Evolutionary conservation across 2,113 vertebrate species (phyloP).

Genomic region (Morone chrysops): DNA sequence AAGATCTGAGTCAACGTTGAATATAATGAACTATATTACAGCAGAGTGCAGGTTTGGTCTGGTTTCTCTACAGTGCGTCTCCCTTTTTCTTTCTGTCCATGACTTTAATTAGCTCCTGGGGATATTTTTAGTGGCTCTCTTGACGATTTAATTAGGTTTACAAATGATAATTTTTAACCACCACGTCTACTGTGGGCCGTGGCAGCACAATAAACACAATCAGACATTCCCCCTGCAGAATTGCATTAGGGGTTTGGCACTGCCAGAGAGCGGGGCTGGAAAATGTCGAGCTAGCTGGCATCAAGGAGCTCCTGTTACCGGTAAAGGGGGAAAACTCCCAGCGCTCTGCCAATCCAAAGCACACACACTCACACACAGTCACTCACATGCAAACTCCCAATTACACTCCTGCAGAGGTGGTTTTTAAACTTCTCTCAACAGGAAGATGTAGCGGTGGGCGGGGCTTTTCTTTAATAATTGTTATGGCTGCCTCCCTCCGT

Average conservation of each 20-base stretch:
- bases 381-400: slow-evolving; percentile 47
- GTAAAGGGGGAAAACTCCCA: slow-evolving; percentile 60
- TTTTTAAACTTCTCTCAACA: slow-evolving; percentile 22
- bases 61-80: not conserved
- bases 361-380: slow-evolving; percentile 28
- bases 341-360: slow-evolving; percentile 39
- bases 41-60: slow-evolving; percentile 15
- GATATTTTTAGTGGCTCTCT: slow-evolving; percentile 59
- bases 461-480: slow-evolving; percentile 19
- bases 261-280: slow-evolving; percentile 63
- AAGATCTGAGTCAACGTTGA: not conserved
- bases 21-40: not conserved
- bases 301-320: slow-evolving; percentile 75
- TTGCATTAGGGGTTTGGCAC: slow-evolving; percentile 56
- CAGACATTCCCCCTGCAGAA: slow-evolving; percentile 57
- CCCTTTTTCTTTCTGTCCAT: slow-evolving; percentile 1
- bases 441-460: slow-evolving; percentile 14
- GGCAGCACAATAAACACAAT: slow-evolving; percentile 71
- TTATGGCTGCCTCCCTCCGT: slow-evolving; percentile 29
- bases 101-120: slow-evolving; percentile 49
- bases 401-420: slow-evolving; percentile 46
- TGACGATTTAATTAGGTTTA: slow-evolving; percentile 67
- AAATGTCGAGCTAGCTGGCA: slow-evolving; percentile 75
- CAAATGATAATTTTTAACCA: slow-evolving; percentile 57
- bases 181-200: slow-evolving; percentile 33